Percentiles rank a stretch among this genome's conserved stretches.
Conservation (phyloP, 2,888 invertebrate species). For the Pseudococcus jackbeardsleyi region DNA sequence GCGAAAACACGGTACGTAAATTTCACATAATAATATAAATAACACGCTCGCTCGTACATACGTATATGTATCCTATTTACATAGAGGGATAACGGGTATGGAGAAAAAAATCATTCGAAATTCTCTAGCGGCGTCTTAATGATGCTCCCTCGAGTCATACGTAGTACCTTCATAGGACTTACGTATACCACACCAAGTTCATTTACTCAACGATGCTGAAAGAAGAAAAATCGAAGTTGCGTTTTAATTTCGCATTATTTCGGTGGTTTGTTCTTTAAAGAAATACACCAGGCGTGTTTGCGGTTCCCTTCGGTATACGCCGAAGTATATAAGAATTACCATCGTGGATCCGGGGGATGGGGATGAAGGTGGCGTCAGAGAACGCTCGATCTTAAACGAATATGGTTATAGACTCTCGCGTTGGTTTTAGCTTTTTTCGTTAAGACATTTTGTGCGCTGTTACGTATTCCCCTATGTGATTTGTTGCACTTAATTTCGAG, state of each 20-base stretch:
- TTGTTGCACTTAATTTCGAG: slow-evolving; percentile 50
- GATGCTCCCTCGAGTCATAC: slow-evolving; percentile 24
- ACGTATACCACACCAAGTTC: neutral
- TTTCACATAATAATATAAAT: neutral
- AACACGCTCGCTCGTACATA: neutral
- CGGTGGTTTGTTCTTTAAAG: slow-evolving; percentile 24
- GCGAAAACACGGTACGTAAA: neutral
- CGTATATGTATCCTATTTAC: neutral
- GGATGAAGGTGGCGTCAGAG: neutral
- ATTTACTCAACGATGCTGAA: slow-evolving; percentile 26
- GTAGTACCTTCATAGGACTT: neutral
- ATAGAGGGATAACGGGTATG: neutral
- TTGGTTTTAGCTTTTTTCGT: slow-evolving; percentile 29
- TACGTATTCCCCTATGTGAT: slow-evolving; percentile 47
- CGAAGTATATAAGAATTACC: slow-evolving; percentile 1
- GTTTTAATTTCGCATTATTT: slow-evolving; percentile 54
- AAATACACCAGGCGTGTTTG: neutral
- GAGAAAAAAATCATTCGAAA: neutral
- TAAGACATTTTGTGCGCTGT: neutral
- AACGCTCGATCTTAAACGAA: slow-evolving; percentile 13
- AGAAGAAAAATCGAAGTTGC: slow-evolving; percentile 43
- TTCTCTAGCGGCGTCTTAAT: slow-evolving; percentile 25
- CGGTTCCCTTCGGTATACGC: neutral
- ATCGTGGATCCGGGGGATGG: neutral
- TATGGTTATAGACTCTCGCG: slow-evolving; percentile 20